These are phyloP conservation scores for Vanessa cardui DNA, from an alignment of 2,888 invertebrate species.

Conservation along the genomic window DNA sequence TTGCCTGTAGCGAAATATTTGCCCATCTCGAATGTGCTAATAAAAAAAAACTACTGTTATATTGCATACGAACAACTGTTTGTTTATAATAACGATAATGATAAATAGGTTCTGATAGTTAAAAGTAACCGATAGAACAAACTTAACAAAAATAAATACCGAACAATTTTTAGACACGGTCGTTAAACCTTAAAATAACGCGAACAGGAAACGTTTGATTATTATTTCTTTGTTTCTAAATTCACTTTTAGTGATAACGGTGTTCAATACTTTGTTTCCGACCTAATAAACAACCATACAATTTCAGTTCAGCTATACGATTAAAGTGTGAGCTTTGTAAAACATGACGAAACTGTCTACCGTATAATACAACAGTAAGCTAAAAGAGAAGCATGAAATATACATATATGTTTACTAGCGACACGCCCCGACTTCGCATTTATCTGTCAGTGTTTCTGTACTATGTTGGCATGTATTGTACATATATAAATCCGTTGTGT, in stretches of 20 bases:
- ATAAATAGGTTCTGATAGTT: not conserved
- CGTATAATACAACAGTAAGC: no score
- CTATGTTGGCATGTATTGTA: no score
- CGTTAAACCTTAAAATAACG: constrained; percentile 48
- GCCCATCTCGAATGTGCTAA: no score
- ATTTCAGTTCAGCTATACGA: not conserved
- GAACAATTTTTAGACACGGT: constrained; percentile 23
- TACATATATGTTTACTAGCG: no score
- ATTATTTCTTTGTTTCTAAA: constrained; percentile 48
- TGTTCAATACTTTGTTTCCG: constrained; percentile 40
- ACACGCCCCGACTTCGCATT: no score
- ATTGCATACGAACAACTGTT: not conserved
- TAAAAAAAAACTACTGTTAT: no score
- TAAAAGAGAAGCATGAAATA: no score
- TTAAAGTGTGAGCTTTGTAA: no score
- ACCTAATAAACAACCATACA: not conserved
- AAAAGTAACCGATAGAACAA: not conserved
- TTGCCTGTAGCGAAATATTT: no score
- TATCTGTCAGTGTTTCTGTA: no score
- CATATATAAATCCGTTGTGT: no score
- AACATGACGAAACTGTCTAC: no score
- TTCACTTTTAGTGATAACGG: constrained; percentile 44
- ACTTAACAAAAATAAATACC: not conserved
- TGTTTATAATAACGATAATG: not conserved
- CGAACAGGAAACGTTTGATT: constrained; percentile 47